Evolutionary conservation across 2,888 invertebrate genomes (phyloP).

Genomic region (Bimastos eiseni): DNA sequence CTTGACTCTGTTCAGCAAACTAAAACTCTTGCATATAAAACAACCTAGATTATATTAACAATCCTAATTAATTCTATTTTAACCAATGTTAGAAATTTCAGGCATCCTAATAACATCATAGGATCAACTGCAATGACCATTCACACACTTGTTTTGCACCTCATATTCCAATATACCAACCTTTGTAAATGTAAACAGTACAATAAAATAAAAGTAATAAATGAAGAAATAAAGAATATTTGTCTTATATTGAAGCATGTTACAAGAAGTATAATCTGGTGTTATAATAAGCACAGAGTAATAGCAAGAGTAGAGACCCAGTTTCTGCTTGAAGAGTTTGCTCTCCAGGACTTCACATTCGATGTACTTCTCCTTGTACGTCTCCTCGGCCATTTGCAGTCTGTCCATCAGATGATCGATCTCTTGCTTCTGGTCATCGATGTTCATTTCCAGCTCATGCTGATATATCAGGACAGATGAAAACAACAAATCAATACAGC

Average conservation of each 20-base stretch:
- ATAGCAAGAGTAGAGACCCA: background rate
- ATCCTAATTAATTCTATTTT: too few species aligned
- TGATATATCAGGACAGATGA: background rate
- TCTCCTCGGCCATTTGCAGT: constrained; percentile 54
- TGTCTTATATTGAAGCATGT: too few species aligned
- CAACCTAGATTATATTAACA: too few species aligned
- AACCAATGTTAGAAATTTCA: too few species aligned
- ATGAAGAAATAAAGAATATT: too few species aligned
- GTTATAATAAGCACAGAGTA: background rate
- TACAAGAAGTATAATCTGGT: background rate
- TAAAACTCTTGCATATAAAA: too few species aligned
- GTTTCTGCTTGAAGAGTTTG: constrained; percentile 47
- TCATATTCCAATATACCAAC: too few species aligned
- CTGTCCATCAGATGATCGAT: constrained; percentile 52
- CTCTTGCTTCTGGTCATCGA: constrained; percentile 49
- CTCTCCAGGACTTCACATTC: constrained; percentile 51
- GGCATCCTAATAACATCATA: too few species aligned
- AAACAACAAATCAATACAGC: background rate
- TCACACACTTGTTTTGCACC: too few species aligned
- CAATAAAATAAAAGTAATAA: too few species aligned
- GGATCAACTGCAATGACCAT: too few species aligned
- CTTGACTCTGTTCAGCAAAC: background rate
- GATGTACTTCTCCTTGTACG: constrained; percentile 52
- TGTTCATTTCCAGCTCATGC: constrained; percentile 39
- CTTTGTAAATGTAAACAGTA: too few species aligned